Evolutionary conservation across 2,113 vertebrate genomes (phyloP), one percentile per base, ranked within the genome.

Genomic region (Saimiri boliviensis): DNA sequence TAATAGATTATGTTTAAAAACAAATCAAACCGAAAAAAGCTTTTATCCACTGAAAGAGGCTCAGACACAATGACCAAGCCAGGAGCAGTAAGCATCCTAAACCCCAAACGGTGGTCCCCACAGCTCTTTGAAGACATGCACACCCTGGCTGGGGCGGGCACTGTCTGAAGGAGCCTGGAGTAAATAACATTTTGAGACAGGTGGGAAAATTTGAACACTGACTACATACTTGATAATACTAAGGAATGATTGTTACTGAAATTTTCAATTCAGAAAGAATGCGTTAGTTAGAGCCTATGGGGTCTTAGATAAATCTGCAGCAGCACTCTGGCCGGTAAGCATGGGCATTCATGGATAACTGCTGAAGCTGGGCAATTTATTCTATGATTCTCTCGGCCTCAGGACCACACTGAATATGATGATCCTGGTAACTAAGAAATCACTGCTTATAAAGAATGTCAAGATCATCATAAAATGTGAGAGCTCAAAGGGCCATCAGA

Each of bases 261-360:
- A 47, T 66, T 54, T 89, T 35, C 37, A 19, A 80, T 84, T 87
- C n/a, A 66, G 60, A 84, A 73, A 37, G 32, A 85, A 91, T 77
- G 13, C 0, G 0, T 1, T 70, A 42, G 0, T 1, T 70, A 42
- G 58, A 52, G 23, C 42, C 21, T 25, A 70, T 0, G 6, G 23
- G 42, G 20, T 3, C 17, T 83, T 25, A 63, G 40, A 60, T 94
- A 74, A 3, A 74, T 52, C 14, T 52, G 49, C 49, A 52, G 49
- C 49, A 52, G 52, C 52, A 52, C 52, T 52, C 52, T 52, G 52
- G 52, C 52, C 5, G 5, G 52, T 52, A 17, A 52, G 52, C 52
- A 52, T 0, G 16, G 52, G 52, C 16, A 27, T 9, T 32, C 27
- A 52, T 0, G 40, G 66, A 0, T 66, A 90, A 80, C 2, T 66